These are phyloP conservation scores for Bombus waltoni DNA, from an alignment of 1,140 invertebrate species.

Conservation along the genomic window DNA sequence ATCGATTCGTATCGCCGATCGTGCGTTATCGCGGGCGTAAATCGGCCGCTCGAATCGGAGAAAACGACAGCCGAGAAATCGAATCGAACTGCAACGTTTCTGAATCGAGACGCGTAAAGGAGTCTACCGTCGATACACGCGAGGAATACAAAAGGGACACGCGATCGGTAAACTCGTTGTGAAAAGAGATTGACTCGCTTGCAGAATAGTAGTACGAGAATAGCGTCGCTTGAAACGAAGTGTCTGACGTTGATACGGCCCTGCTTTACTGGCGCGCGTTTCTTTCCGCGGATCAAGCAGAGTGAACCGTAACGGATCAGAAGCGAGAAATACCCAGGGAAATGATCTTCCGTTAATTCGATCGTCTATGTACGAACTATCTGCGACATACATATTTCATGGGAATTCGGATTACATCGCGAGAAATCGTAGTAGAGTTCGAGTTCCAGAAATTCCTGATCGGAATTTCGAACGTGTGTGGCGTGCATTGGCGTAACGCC, in stretches of 20 bases:
- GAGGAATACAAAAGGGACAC: neutral
- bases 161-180: neutral
- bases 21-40: neutral
- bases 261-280: conserved; percentile 4
- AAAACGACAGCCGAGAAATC: no score
- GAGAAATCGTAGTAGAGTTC: conserved; percentile 57
- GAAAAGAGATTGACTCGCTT: neutral
- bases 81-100: neutral
- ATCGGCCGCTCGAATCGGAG: neutral
- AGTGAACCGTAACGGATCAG: conserved; percentile 10
- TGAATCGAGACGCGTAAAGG: neutral
- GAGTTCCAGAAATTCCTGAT: conserved; percentile 60
- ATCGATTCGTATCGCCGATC: neutral
- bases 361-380: conserved; percentile 50
- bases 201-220: neutral
- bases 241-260: neutral
- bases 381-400: conserved; percentile 57
- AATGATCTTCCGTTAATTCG: conserved; percentile 61
- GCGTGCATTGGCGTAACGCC: conserved; percentile 51
- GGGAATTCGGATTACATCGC: conserved; percentile 54
- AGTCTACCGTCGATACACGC: neutral
- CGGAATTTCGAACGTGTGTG: conserved; percentile 56
- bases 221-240: neutral
- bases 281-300: conserved; percentile 11
- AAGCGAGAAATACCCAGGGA: conserved; percentile 37